phyloP scores from a whole-genome alignment of 1,140 invertebrate species.

The Hycleus cichorii region DNA sequence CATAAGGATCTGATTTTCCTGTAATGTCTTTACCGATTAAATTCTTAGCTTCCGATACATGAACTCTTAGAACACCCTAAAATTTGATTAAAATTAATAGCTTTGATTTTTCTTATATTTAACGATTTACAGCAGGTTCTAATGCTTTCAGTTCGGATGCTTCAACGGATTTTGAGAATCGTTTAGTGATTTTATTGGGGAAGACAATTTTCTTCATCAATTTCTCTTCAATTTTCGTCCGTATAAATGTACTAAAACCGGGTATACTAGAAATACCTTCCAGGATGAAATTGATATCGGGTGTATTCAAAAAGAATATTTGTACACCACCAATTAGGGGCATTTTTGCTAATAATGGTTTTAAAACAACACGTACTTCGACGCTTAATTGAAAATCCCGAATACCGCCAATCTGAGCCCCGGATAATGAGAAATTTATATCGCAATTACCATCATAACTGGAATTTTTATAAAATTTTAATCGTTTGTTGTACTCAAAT shows the following conservation, averaged over 20 bases:
- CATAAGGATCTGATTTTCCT: slow-evolving; percentile 92
- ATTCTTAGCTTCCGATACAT: slow-evolving; percentile 83
- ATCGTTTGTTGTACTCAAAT: background rate
- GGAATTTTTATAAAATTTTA: slow-evolving; percentile 34
- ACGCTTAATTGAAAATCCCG: slow-evolving; percentile 87
- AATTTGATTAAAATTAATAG: slow-evolving; percentile 16
- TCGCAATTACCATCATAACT: slow-evolving; percentile 91
- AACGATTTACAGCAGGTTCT: slow-evolving; percentile 67
- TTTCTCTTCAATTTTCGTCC: slow-evolving; percentile 80
- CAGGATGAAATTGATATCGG: slow-evolving; percentile 89
- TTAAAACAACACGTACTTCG: slow-evolving; percentile 83
- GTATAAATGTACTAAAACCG: slow-evolving; percentile 79
- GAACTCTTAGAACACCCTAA: slow-evolving; percentile 73
- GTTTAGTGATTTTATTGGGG: slow-evolving; percentile 84
- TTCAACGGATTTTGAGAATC: slow-evolving; percentile 70
- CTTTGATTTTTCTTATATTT: background rate
- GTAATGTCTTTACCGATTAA: slow-evolving; percentile 88
- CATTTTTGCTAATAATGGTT: slow-evolving; percentile 78
- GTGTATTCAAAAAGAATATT: slow-evolving; percentile 90
- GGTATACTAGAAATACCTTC: slow-evolving; percentile 89
- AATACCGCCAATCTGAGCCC: slow-evolving; percentile 71
- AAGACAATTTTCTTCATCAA: slow-evolving; percentile 80
- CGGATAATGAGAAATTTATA: slow-evolving; percentile 76
- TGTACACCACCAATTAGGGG: slow-evolving; percentile 85
- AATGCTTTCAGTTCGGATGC: slow-evolving; percentile 71